Evolutionary conservation across 2,113 vertebrate species (phyloP).

Genomic region (Cavia porcellus): DNA sequence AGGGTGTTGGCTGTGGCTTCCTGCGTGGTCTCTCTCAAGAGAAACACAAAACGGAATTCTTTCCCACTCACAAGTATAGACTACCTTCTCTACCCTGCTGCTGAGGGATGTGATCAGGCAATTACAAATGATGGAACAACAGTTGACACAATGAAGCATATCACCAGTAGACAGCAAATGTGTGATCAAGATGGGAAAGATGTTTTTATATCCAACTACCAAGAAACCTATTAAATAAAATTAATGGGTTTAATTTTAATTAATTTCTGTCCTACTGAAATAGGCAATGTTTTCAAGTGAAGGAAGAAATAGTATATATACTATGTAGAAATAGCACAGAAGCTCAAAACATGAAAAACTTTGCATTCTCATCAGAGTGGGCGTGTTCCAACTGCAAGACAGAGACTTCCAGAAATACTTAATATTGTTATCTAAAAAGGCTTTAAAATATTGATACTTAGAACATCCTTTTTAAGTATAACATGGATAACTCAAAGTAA

Average conservation of each 20-base stretch:
- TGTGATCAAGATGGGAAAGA: constrained; percentile 63
- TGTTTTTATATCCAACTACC: constrained; percentile 48
- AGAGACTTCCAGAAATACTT: background rate
- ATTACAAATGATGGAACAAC: constrained; percentile 14
- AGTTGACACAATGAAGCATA: constrained; percentile 34
- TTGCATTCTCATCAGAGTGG: background rate
- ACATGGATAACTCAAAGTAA: background rate
- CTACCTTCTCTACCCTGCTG: background rate
- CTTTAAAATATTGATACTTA: background rate
- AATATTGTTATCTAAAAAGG: background rate
- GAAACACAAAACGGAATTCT: background rate
- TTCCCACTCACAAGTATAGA: too few relatives aligned
- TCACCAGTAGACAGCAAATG: constrained; percentile 48
- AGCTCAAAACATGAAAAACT: constrained; percentile 21
- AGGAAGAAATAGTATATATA: constrained; percentile 37
- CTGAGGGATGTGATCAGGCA: background rate
- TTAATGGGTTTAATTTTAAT: background rate
- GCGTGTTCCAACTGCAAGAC: background rate
- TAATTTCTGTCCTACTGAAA: constrained; percentile 26
- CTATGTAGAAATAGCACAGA: background rate
- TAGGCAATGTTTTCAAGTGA: background rate
- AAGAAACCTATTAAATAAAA: constrained; percentile 75
- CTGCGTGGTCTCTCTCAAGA: background rate
- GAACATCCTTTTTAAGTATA: background rate
- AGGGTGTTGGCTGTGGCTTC: background rate